Evolutionary conservation across 2,888 invertebrate genomes (phyloP).

Genomic region (Mythimna pallens): DNA sequence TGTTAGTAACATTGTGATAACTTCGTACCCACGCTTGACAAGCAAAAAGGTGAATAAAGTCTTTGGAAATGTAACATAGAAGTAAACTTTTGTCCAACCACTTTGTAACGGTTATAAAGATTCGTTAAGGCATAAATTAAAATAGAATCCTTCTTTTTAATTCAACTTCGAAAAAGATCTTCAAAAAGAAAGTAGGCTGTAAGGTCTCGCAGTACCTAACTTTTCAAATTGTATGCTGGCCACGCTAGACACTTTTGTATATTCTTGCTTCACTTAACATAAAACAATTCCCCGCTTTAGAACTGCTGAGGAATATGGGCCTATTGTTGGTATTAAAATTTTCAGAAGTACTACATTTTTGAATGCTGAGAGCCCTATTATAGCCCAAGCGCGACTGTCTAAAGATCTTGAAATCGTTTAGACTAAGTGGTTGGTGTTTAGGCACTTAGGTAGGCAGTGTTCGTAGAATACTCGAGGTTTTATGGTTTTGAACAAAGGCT

Average conservation of each 20-base stretch:
- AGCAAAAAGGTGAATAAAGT: no score
- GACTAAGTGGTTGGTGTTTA: conserved; percentile 45
- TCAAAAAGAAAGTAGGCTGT: conserved; percentile 10
- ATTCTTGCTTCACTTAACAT: conserved; percentile 32
- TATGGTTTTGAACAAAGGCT: conserved; percentile 13
- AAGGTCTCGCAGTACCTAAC: conserved; percentile 14
- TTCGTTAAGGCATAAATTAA: neutral
- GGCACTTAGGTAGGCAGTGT: conserved; percentile 29
- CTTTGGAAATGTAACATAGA: neutral
- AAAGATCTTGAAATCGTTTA: conserved; percentile 32
- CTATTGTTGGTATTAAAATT: conserved; percentile 44
- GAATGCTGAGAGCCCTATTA: conserved; percentile 37
- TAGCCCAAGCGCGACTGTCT: conserved; percentile 15
- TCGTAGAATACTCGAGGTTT: conserved; percentile 20
- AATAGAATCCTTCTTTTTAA: neutral
- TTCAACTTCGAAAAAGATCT: conserved; percentile 1
- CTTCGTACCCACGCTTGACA: no score
- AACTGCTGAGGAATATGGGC: conserved; percentile 34
- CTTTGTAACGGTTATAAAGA: neutral
- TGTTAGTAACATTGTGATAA: no score
- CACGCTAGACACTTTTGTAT: conserved; percentile 8
- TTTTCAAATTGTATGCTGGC: conserved; percentile 20
- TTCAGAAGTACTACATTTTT: conserved; percentile 23
- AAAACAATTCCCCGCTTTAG: conserved; percentile 42
- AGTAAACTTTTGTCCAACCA: neutral